Conservation (phyloP, 2,888 invertebrate genomes). For the Danaus chrysippus region DNA sequence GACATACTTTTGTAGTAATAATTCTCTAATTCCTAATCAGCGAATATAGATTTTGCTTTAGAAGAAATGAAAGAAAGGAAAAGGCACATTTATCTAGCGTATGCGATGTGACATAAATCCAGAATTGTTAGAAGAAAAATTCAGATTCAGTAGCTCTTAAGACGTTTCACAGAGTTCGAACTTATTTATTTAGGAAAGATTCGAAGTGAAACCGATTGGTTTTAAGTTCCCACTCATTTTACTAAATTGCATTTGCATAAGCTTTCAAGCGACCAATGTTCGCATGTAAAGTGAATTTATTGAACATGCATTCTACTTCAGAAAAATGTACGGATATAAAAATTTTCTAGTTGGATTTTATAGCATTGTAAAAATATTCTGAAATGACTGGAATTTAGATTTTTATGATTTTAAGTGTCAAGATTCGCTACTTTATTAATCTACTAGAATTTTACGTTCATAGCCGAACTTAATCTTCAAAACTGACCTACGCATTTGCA, state of each 20-base stretch:
- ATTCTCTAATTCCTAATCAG: too few species aligned
- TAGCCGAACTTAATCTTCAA: too few species aligned
- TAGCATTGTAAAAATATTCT: constrained; percentile 12
- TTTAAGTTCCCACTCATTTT: constrained; percentile 25
- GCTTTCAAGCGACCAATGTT: constrained; percentile 31
- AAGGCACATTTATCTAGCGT: too few species aligned
- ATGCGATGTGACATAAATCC: too few species aligned
- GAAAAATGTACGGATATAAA: constrained; percentile 15
- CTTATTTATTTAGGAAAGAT: background rate
- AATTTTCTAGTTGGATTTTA: constrained; percentile 19
- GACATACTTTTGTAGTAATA: too few species aligned
- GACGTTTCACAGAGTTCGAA: background rate
- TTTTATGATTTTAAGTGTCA: too few species aligned
- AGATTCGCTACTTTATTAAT: too few species aligned
- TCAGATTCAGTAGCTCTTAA: background rate
- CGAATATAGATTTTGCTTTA: too few species aligned
- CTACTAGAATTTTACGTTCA: too few species aligned
- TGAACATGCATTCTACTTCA: constrained; percentile 22
- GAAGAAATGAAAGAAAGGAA: too few species aligned
- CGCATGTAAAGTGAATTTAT: constrained; percentile 29
- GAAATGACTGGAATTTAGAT: too few species aligned
- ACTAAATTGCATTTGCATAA: constrained; percentile 30
- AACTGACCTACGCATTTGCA: too few species aligned
- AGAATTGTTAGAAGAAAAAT: background rate
- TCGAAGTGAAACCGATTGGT: constrained; percentile 8